phyloP scores from a whole-genome alignment of 2,888 invertebrate species.

The Carpatolechia fugitivella region DNA sequence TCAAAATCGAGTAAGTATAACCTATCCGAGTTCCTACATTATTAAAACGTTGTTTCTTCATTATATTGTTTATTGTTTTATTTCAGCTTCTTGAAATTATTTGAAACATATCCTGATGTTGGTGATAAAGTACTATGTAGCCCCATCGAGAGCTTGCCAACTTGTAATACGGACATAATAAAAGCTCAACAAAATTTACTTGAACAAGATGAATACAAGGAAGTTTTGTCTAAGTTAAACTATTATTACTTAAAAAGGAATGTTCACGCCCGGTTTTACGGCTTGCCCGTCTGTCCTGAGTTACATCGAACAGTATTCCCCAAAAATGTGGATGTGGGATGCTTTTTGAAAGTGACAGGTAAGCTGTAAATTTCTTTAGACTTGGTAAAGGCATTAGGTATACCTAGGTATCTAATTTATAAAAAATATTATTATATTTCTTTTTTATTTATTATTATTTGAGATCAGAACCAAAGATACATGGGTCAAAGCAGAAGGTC shows the following conservation, averaged over 20 bases:
- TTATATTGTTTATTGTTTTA: neutral
- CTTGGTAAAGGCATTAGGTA: too few relatives aligned
- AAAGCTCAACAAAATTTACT: slow-evolving; percentile 80
- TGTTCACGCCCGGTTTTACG: slow-evolving; percentile 83
- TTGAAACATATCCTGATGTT: slow-evolving; percentile 83
- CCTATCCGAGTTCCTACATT: neutral
- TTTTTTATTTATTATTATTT: too few relatives aligned
- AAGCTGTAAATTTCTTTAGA: too few relatives aligned
- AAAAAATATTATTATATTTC: too few relatives aligned
- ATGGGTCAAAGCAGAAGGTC: too few relatives aligned
- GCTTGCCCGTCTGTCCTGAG: slow-evolving; percentile 84
- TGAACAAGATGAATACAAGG: slow-evolving; percentile 57
- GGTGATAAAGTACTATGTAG: slow-evolving; percentile 83
- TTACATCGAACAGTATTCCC: slow-evolving; percentile 83
- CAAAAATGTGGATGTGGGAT: slow-evolving; percentile 83
- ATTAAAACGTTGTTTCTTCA: neutral
- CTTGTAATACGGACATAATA: slow-evolving; percentile 81
- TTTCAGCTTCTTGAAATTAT: slow-evolving; percentile 83
- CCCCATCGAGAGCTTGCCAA: slow-evolving; percentile 80
- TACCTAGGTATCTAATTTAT: too few relatives aligned
- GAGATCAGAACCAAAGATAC: too few relatives aligned
- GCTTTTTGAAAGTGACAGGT: slow-evolving; percentile 87
- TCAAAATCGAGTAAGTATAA: slow-evolving; percentile 83
- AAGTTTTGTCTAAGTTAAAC: slow-evolving; percentile 42
- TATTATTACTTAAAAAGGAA: slow-evolving; percentile 78